Evolutionary conservation across 2,888 invertebrate species (phyloP).

Genomic region (Diarsia brunnea): DNA sequence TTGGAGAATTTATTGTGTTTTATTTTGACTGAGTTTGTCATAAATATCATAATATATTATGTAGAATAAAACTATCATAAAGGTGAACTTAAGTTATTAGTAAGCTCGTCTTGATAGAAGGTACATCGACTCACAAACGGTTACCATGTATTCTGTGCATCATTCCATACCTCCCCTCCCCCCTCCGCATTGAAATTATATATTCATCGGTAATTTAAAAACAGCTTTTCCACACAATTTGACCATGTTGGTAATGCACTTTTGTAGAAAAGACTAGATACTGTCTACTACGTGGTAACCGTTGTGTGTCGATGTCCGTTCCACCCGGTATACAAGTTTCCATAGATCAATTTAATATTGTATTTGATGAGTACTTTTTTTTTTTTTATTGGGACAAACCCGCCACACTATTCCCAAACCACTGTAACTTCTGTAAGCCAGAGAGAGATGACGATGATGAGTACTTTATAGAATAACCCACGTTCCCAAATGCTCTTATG

Average conservation of each 20-base stretch:
- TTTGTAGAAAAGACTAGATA: too few relatives aligned
- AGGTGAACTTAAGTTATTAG: not conserved
- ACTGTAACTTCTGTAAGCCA: too few relatives aligned
- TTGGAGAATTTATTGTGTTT: slow-evolving; percentile 79
- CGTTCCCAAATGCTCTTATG: too few relatives aligned
- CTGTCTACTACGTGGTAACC: not conserved
- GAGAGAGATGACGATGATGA: too few relatives aligned
- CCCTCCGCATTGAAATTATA: too few relatives aligned
- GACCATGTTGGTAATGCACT: too few relatives aligned
- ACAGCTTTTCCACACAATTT: too few relatives aligned
- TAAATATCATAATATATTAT: not conserved
- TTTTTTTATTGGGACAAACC: too few relatives aligned
- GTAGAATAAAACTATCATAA: not conserved
- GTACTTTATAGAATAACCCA: too few relatives aligned
- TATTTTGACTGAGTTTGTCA: slow-evolving; percentile 66
- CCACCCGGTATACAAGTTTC: not conserved
- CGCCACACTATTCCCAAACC: too few relatives aligned
- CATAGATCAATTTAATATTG: not conserved
- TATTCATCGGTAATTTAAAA: not conserved
- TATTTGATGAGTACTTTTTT: too few relatives aligned
- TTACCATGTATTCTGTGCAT: not conserved
- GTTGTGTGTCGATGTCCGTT: not conserved
- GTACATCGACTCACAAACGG: not conserved
- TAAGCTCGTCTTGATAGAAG: not conserved
- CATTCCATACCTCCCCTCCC: too few relatives aligned